Conservation (phyloP, 2,797 vertebrate genomes). For the Chromobotia macracanthus region DNA sequence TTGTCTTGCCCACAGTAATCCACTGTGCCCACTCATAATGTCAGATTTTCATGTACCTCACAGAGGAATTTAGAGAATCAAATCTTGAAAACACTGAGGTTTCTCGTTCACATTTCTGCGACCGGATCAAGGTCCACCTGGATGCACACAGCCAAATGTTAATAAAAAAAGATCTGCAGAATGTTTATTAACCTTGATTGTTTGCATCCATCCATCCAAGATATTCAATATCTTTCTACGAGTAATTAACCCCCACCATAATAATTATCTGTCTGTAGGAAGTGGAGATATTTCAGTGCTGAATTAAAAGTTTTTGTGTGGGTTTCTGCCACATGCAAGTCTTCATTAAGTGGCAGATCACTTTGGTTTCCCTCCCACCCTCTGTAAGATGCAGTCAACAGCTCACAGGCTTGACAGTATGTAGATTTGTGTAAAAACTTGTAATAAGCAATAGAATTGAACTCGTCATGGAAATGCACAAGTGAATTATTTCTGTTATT, state of each 20-base stretch:
- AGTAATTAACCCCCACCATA: conserved; percentile 32
- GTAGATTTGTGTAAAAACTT: conserved; percentile 1
- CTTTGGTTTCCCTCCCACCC: conserved; percentile 2
- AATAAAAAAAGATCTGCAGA: neutral
- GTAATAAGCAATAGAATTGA: neutral
- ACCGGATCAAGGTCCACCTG: neutral
- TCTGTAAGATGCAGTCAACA: conserved; percentile 18
- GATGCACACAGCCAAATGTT: neutral
- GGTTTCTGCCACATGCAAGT: conserved; percentile 11
- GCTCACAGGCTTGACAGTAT: conserved; percentile 8
- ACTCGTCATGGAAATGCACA: too few relatives aligned
- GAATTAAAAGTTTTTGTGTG: conserved; percentile 39
- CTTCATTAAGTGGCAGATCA: neutral
- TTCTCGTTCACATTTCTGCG: conserved; percentile 5
- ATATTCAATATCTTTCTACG: neutral
- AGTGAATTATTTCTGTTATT: neutral
- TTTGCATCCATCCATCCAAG: neutral
- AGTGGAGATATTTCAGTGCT: conserved; percentile 17
- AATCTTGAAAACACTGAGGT: neutral
- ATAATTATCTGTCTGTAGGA: conserved; percentile 40
- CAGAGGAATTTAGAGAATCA: neutral
- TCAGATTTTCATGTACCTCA: conserved; percentile 21
- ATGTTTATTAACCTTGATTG: conserved; percentile 7
- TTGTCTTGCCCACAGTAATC: conserved; percentile 23
- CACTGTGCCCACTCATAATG: conserved; percentile 40